These are phyloP conservation scores for Lithosia quadra DNA, from an alignment of 2,888 invertebrate species.

Conservation along the genomic window DNA sequence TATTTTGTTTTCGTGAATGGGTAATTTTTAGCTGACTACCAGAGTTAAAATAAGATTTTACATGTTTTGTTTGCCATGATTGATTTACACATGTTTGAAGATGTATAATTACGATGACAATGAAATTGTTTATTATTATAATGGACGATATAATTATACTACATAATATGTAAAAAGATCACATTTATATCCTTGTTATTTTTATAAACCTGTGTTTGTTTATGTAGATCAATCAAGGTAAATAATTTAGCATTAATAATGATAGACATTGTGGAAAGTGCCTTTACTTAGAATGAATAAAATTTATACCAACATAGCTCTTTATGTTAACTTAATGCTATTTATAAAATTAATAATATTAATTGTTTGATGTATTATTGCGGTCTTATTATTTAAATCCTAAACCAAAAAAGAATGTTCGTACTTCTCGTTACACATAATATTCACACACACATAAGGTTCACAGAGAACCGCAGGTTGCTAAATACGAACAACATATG, in stretches of 20 bases:
- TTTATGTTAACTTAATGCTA: constrained; percentile 86
- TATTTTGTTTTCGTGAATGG: constrained; percentile 72
- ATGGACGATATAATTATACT: constrained; percentile 29
- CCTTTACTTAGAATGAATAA: constrained; percentile 86
- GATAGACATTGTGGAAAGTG: constrained; percentile 86
- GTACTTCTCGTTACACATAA: no score
- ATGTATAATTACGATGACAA: constrained; percentile 46
- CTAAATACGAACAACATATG: not conserved
- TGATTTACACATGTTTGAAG: constrained; percentile 43
- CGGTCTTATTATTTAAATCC: constrained; percentile 58
- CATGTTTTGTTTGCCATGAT: constrained; percentile 58
- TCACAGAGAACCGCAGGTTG: not conserved
- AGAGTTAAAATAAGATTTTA: constrained; percentile 62
- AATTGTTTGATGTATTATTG: constrained; percentile 82
- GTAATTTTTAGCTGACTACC: constrained; percentile 79
- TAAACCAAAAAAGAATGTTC: not conserved
- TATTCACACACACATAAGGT: not conserved
- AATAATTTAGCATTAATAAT: constrained; percentile 74
- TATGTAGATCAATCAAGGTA: constrained; percentile 72
- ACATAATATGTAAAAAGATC: constrained; percentile 36
- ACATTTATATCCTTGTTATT: constrained; percentile 36
- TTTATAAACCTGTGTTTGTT: constrained; percentile 41
- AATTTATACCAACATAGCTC: constrained; percentile 86
- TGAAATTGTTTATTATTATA: constrained; percentile 45
- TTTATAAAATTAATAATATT: constrained; percentile 86